Percentiles rank a stretch among this genome's conserved stretches.
Conservation (phyloP, 2,113 vertebrate species). For the Rhombomys opimus region DNA sequence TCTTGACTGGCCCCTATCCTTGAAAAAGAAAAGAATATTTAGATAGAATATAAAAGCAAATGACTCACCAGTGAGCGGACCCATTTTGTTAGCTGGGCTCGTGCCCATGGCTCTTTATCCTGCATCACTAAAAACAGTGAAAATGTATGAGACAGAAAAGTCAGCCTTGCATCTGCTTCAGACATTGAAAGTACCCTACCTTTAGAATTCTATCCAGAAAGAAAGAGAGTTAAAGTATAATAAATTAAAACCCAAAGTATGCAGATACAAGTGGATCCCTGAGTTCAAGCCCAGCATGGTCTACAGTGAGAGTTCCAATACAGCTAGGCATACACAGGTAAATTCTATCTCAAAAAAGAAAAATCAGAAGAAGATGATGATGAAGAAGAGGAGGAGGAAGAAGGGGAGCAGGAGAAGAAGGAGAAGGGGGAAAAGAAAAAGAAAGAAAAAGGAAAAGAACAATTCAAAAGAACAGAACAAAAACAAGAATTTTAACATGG, state of each 20-base stretch:
- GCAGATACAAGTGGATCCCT: not conserved
- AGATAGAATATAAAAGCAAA: slow-evolving; percentile 23
- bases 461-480: not conserved
- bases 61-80: not conserved
- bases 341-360: not conserved
- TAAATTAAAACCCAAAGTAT: not conserved
- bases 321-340: not conserved
- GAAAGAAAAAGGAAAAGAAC: not conserved
- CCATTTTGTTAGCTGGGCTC: not conserved
- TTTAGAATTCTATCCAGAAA: slow-evolving; percentile 34
- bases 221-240: not conserved
- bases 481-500: not conserved
- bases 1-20: slow-evolving; percentile 61
- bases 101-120: not conserved
- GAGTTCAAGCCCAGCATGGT: not conserved
- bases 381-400: not conserved
- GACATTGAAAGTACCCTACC: not conserved
- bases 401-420: too few relatives aligned
- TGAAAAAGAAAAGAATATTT: slow-evolving; percentile 61
- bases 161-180: slow-evolving; percentile 16
- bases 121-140: not conserved
- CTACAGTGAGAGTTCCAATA: not conserved
- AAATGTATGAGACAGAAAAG: not conserved
- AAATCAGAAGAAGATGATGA: too few relatives aligned
- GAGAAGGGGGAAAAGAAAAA: fast-evolving